Base-by-base conservation (phyloP, 2,888 invertebrate species). In the Spilarctia lutea region DNA sequence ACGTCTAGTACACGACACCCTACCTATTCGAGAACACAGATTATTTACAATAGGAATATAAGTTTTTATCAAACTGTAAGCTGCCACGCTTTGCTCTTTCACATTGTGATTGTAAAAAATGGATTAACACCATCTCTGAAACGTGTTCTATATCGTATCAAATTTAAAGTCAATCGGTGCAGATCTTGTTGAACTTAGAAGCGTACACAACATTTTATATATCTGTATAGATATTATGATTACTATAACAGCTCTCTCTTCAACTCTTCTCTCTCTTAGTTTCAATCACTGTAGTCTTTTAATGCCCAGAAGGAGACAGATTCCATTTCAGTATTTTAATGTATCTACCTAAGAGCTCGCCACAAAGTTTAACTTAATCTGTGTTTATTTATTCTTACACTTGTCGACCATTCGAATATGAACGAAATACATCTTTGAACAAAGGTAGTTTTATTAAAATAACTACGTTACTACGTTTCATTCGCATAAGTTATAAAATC, bases 401-500 rank as follows among this genome's bases (percentile, higher is more conserved):
- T 16, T 16, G 30, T 27, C 27, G 13, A 13, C 27, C 4, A 13
- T 60, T 27, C 16, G 60, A 60, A 60, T 66, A 66, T 13, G n/a
- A 39, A 39, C 39, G 39, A 39, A 3, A 66, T 18, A 67, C 6
- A 18, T n/a, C 3, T 45, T 48, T 11, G 1, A 52, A 52, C 35
- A 45, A 33, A 27, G 33, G 45, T 24, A 24, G 30, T 33, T 33
- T 52, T 8, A 7, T 3, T 52, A 1, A 56, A 56, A 56, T 24
- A 0, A n/a, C 60, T 7, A 70, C 27, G 0, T 33, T 35, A 45
- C 45, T 33, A 45, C 24, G 33, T 27, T 70, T 10, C 71, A 71
- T 65, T 71, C 65, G 65, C 30, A 65, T 48, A 63, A 48, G 16
- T 20, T 67, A 75, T 72, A 71, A 74, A 83, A 81, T 81, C 76